Evolutionary conservation across 2,888 invertebrate species (phyloP).

Genomic region (Caenorhabditis panamensis): DNA sequence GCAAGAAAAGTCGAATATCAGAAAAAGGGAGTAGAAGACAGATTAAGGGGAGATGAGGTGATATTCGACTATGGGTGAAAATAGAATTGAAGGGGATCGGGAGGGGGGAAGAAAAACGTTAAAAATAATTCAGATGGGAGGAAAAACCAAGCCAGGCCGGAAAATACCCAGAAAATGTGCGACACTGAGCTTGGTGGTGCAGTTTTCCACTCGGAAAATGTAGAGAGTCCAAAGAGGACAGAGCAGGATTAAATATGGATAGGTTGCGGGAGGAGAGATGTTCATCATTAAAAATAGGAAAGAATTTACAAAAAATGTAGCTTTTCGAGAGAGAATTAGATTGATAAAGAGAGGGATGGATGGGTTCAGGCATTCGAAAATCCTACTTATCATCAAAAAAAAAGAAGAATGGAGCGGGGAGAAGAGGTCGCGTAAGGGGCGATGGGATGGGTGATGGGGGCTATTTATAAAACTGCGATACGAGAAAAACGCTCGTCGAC

Average conservation of each 20-base stretch:
- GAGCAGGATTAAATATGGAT: conserved; percentile 1
- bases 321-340: conserved; percentile 1
- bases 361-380: conserved; percentile 21
- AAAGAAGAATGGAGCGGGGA: not conserved
- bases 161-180: conserved; percentile 20
- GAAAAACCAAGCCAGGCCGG: conserved; percentile 10
- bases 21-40: not conserved
- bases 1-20: conserved; percentile 17
- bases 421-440: not conserved
- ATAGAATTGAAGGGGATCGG: not conserved
- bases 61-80: conserved; percentile 16
- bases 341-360: conserved; percentile 16
- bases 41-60: conserved; percentile 13
- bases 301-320: not conserved
- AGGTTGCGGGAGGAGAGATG: not conserved
- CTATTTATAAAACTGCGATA: conserved; percentile 19
- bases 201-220: conserved; percentile 3
- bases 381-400: conserved; percentile 21
- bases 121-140: conserved; percentile 5
- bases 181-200: conserved; percentile 20
- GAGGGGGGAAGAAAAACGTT: not conserved
- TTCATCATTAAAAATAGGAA: conserved; percentile 26
- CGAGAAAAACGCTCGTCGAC: not conserved
- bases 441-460: conserved; percentile 4
- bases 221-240: not conserved